Base-by-base conservation (phyloP, 2,888 invertebrate genomes). In the Hirtodrosophila duncani region DNA sequence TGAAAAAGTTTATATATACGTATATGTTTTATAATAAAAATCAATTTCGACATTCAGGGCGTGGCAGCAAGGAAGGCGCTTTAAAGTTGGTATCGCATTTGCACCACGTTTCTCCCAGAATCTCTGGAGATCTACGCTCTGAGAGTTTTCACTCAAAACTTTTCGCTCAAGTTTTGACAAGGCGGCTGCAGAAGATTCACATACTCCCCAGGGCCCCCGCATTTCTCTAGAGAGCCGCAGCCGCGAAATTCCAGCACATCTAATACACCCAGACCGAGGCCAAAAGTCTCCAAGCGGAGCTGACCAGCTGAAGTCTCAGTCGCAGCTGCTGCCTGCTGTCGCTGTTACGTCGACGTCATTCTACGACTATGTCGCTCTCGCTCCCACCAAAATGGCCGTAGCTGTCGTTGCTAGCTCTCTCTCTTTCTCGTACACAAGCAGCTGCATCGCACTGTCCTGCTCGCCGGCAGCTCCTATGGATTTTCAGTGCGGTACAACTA, bases 321-420 rank as follows among this genome's bases (percentile, higher is more conserved):
- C 29, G 52, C 56, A 6, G 51, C 27, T 38, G 38, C 24, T 17
- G 42, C 10, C 24, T 31, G 9, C 29, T 16, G 58, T 49, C 37
- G 48, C 49, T 36, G 58, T 45, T 48, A 3, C 41, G 20, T 37
- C 30, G 31, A 43, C 42, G 24, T 27, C 10, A 11, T 11, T 8
- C 13, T 26, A 16, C 24, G 30, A 34, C 29, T 63, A 49, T 52
- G 41, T 63, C 63, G 61, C 44, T 38, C 71, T 81, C 81, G 64
- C 78, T 84, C 70, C 63, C 72, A 80, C 79, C 80, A 84, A 84
- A 79, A 84, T 84, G 82, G 84, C 77, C 74, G 65, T 65, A 45
- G 10, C 29, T 5, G 14, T 18, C 21, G 48, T 39, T 17, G 6
- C 41, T 36, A 23, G 31, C 57, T 36, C 57, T 24, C 67, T 66